Percentiles rank a stretch among this genome's conserved stretches.
These are phyloP conservation scores for Andrena praecox DNA, from an alignment of 2,888 invertebrate species.

Conservation along the genomic window DNA sequence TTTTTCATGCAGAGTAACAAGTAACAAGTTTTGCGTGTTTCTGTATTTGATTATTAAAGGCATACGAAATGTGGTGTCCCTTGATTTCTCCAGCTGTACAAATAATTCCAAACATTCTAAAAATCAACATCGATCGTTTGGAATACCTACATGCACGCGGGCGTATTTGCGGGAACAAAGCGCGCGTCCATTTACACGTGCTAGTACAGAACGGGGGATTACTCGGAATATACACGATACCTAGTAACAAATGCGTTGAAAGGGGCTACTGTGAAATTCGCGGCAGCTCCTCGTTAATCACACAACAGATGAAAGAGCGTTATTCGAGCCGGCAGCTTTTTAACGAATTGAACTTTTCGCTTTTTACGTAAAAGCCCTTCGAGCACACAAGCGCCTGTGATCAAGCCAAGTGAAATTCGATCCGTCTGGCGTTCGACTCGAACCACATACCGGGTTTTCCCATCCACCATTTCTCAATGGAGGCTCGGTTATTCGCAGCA, in stretches of 20 bases:
- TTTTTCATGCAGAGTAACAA: too few species aligned
- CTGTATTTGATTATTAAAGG: too few species aligned
- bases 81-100: not conserved
- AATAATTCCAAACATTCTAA: not conserved
- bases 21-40: too few species aligned
- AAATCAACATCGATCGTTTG: too few species aligned
- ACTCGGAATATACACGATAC: not conserved
- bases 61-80: too few species aligned
- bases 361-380: not conserved
- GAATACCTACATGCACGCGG: not conserved
- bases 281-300: constrained; percentile 29
- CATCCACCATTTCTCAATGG: not conserved
- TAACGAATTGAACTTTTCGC: constrained; percentile 1
- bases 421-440: not conserved
- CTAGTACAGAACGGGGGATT: not conserved
- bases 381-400: not conserved
- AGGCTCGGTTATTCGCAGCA: too few species aligned
- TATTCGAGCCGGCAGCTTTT: constrained; percentile 15
- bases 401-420: not conserved
- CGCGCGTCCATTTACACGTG: constrained; percentile 5
- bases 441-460: not conserved
- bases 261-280: constrained; percentile 2
- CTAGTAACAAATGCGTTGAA: constrained; percentile 30
- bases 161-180: constrained; percentile 16
- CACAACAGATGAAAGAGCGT: constrained; percentile 5